These are phyloP conservation scores for Synergus gifuensis DNA, from an alignment of 2,888 invertebrate species.

Conservation along the genomic window DNA sequence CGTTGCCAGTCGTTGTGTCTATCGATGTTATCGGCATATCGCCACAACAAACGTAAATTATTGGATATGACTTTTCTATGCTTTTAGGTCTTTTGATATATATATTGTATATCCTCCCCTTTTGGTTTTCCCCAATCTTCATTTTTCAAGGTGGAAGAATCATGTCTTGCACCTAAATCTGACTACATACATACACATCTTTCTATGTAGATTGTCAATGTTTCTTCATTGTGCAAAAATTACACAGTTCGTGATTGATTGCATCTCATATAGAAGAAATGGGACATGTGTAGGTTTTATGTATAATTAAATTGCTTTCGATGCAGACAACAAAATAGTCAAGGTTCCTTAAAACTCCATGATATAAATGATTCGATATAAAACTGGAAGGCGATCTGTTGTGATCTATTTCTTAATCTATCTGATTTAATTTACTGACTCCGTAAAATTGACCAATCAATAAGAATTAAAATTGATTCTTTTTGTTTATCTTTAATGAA, in stretches of 20 bases:
- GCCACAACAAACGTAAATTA: neutral
- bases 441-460: neutral
- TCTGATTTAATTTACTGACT: neutral
- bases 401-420: neutral
- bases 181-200: no score
- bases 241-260: no score
- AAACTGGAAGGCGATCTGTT: no score
- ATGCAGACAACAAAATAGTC: no score
- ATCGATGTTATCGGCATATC: constrained; percentile 13
- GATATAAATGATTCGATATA: no score
- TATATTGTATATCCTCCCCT: neutral
- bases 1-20: neutral
- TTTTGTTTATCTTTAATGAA: neutral
- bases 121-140: neutral
- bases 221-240: no score
- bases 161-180: neutral
- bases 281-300: no score
- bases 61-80: neutral
- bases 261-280: no score
- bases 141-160: neutral
- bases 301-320: no score
- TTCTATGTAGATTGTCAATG: no score
- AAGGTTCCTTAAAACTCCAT: no score
- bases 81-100: neutral
- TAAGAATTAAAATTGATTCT: neutral